phyloP scores from a whole-genome alignment of 2,888 invertebrate species.

The Pandemis corylana region DNA sequence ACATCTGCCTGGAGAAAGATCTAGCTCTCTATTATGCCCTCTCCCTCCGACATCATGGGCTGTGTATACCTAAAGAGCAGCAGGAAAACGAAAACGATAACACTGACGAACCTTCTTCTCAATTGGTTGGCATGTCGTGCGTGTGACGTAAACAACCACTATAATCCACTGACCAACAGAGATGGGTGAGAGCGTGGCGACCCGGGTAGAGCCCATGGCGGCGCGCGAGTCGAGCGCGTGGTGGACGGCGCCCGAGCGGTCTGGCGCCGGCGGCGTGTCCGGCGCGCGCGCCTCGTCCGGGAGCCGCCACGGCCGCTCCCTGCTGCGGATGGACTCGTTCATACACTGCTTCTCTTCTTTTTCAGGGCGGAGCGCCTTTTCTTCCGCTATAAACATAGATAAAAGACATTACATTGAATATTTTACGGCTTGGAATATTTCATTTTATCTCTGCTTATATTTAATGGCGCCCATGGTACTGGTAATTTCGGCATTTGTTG shows the following conservation, averaged over 20 bases:
- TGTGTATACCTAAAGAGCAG: too few species aligned
- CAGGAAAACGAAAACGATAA: background rate
- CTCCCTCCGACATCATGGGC: too few species aligned
- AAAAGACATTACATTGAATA: background rate
- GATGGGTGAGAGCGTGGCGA: constrained; percentile 64
- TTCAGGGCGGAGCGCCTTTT: constrained; percentile 53
- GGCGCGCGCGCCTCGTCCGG: constrained; percentile 51
- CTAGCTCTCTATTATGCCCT: too few species aligned
- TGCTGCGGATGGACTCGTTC: constrained; percentile 69
- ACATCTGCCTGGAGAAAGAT: too few species aligned
- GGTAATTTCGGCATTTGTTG: too few species aligned
- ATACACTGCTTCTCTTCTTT: constrained; percentile 73
- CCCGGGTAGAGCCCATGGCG: constrained; percentile 24
- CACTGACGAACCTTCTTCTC: background rate
- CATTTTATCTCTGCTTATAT: background rate
- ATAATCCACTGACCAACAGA: constrained; percentile 67
- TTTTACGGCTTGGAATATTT: too few species aligned
- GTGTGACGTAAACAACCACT: background rate
- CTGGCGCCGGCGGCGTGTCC: constrained; percentile 51
- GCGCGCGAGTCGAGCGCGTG: constrained; percentile 60
- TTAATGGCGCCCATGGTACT: too few species aligned
- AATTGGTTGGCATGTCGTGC: background rate
- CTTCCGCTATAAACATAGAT: constrained; percentile 43
- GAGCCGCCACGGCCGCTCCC: constrained; percentile 60
- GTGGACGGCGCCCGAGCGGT: constrained; percentile 72